A percentile compares a stretch with the other conserved stretches of the same genome.
These are phyloP conservation scores for Danionella cerebrum DNA, from an alignment of 2,113 vertebrate species.

Conservation along the genomic window DNA sequence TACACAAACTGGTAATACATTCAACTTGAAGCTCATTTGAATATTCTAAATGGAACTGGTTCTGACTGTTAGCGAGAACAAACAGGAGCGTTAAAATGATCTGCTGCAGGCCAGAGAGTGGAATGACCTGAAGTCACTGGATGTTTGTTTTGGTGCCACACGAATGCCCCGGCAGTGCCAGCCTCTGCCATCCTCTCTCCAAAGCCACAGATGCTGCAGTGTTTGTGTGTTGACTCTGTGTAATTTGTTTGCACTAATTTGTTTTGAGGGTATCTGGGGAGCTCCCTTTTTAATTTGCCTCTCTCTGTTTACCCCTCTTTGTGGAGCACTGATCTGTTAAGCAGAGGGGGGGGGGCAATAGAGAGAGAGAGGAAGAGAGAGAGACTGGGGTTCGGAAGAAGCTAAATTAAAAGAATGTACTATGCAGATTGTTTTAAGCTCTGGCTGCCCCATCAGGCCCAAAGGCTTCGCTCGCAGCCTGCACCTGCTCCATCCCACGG, in stretches of 20 bases:
- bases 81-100: neutral
- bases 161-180: conserved; percentile 27
- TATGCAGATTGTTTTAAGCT: conserved; percentile 95
- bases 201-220: conserved; percentile 96
- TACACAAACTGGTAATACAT: neutral
- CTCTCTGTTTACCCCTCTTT: conserved; percentile 98
- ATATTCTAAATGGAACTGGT: neutral
- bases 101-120: neutral
- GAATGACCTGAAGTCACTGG: conserved; percentile 2
- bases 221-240: conserved; percentile 99
- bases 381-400: conserved; percentile 61
- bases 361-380: conserved; percentile 64
- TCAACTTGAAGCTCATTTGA: neutral
- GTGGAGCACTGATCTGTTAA: conserved; percentile 97
- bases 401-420: conserved; percentile 84
- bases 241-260: conserved; percentile 99
- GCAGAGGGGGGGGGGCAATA: conserved; percentile 54
- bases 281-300: conserved; percentile 99
- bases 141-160: conserved; percentile 28
- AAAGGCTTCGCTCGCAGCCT: conserved; percentile 94
- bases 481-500: conserved; percentile 97
- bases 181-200: conserved; percentile 66
- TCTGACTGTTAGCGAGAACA: neutral
- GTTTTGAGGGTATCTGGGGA: conserved; percentile 95
- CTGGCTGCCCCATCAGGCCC: conserved; percentile 90